Evolutionary conservation across 1,140 invertebrate species (phyloP).

Genomic region (Pissodes strobi): DNA sequence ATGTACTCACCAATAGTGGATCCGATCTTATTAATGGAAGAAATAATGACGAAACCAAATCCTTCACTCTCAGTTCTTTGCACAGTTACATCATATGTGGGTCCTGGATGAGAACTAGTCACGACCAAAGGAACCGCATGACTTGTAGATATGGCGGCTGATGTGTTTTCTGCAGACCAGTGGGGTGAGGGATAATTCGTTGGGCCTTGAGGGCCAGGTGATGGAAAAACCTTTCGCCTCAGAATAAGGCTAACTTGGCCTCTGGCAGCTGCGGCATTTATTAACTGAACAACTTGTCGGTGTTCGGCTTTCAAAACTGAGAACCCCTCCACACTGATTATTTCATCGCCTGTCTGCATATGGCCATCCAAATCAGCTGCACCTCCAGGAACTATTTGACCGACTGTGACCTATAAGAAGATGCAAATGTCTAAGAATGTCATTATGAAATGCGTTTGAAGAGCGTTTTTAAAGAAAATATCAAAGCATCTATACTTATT

Average conservation of each 20-base stretch:
- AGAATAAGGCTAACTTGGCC: slow-evolving; percentile 78
- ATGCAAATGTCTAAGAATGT: neutral
- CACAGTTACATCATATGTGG: slow-evolving; percentile 84
- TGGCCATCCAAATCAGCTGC: slow-evolving; percentile 88
- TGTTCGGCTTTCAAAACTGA: slow-evolving; percentile 87
- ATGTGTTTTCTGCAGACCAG: slow-evolving; percentile 41
- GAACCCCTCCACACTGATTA: slow-evolving; percentile 83
- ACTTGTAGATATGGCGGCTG: slow-evolving; percentile 27
- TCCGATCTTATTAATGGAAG: slow-evolving; percentile 89
- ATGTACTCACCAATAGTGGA: slow-evolving; percentile 84
- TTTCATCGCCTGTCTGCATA: slow-evolving; percentile 85
- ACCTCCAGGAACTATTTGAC: slow-evolving; percentile 91
- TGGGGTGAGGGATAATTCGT: slow-evolving; percentile 24
- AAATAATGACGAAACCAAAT: slow-evolving; percentile 99
- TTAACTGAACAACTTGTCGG: slow-evolving; percentile 85
- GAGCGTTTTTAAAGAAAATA: too few relatives aligned
- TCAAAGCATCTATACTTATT: too few relatives aligned
- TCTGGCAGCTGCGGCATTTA: slow-evolving; percentile 79
- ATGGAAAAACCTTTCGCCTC: slow-evolving; percentile 61
- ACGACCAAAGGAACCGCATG: slow-evolving; percentile 34
- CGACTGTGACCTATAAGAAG: slow-evolving; percentile 78
- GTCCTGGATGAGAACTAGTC: slow-evolving; percentile 59
- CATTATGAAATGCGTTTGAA: too few relatives aligned
- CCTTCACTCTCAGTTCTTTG: slow-evolving; percentile 91
- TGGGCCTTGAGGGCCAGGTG: slow-evolving; percentile 23